Evolutionary conservation across 2,113 vertebrate genomes (phyloP).

Genomic region (Tychaedon coryphoeus): DNA sequence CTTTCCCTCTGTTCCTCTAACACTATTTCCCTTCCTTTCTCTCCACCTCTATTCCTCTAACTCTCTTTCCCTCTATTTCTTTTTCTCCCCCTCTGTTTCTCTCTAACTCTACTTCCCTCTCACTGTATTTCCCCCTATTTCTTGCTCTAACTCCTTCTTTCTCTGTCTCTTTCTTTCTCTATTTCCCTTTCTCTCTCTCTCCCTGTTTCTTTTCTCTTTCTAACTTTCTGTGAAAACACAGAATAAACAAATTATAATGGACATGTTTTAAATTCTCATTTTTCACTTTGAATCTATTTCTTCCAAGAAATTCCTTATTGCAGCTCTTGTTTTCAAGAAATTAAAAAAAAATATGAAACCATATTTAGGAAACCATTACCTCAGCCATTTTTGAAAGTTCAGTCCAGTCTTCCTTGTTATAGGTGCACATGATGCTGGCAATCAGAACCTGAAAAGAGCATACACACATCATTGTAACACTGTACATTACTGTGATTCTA

Average conservation of each 20-base stretch:
- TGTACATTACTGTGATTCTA: neutral
- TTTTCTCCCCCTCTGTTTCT: no score
- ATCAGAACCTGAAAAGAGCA: slow-evolving; percentile 83
- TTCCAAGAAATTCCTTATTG: slow-evolving; percentile 13
- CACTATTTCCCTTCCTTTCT: no score
- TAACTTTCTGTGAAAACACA: slow-evolving; percentile 29
- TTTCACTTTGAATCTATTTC: slow-evolving; percentile 47
- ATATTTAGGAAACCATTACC: slow-evolving; percentile 73
- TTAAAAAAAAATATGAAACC: neutral
- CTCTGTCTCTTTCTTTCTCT: no score
- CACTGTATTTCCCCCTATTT: no score
- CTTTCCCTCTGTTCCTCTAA: no score
- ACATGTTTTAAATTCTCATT: slow-evolving; percentile 54
- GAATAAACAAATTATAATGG: slow-evolving; percentile 69
- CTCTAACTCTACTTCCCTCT: no score
- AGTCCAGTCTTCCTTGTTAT: slow-evolving; percentile 87
- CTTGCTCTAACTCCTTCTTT: no score
- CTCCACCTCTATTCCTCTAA: no score
- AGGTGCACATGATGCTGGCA: slow-evolving; percentile 90
- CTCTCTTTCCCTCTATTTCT: no score
- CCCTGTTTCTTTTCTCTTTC: no score
- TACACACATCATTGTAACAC: neutral
- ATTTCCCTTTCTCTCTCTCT: no score
- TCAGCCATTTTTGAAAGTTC: slow-evolving; percentile 86
- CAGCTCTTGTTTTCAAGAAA: slow-evolving; percentile 46